Percentiles rank a stretch among this genome's conserved stretches.
Evolutionary conservation across 2,113 vertebrate species (phyloP).

Genomic region (Myotis brandtii): DNA sequence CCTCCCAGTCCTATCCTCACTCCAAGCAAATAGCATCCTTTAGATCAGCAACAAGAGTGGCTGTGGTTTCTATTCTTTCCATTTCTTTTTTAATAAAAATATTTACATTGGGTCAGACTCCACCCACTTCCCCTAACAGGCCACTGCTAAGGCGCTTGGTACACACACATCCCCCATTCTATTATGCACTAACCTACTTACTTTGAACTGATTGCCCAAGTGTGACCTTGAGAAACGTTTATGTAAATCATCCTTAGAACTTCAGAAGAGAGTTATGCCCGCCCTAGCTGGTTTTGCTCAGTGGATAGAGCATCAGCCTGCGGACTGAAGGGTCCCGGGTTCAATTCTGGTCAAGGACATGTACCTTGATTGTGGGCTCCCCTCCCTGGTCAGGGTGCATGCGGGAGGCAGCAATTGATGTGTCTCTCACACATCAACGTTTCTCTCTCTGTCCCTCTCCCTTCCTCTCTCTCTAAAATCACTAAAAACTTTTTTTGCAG

Average conservation of each 20-base stretch:
- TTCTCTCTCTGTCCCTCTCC: not conserved
- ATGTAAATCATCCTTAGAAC: not conserved
- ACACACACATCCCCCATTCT: not conserved
- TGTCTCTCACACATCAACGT: not conserved
- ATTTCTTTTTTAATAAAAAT: constrained; percentile 8
- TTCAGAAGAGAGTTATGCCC: not conserved
- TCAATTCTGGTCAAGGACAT: not conserved
- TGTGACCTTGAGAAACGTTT: not conserved
- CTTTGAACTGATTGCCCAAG: not conserved
- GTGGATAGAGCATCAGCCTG: not conserved
- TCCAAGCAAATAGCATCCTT: not conserved
- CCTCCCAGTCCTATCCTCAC: not conserved
- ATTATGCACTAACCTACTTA: not conserved
- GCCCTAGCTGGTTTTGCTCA: not conserved
- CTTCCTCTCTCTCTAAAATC: not conserved
- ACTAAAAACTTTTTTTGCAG: no score
- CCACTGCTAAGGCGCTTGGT: no score
- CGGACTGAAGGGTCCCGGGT: not conserved
- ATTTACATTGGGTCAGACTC: not conserved
- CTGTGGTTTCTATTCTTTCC: constrained; percentile 28
- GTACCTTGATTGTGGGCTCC: not conserved
- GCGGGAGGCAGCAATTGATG: not conserved
- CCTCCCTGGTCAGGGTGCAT: not conserved
- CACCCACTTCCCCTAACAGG: not conserved
- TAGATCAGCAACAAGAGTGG: not conserved